Evolutionary conservation across 2,797 vertebrate genomes (phyloP).

Genomic region (Mallotus villosus): DNA sequence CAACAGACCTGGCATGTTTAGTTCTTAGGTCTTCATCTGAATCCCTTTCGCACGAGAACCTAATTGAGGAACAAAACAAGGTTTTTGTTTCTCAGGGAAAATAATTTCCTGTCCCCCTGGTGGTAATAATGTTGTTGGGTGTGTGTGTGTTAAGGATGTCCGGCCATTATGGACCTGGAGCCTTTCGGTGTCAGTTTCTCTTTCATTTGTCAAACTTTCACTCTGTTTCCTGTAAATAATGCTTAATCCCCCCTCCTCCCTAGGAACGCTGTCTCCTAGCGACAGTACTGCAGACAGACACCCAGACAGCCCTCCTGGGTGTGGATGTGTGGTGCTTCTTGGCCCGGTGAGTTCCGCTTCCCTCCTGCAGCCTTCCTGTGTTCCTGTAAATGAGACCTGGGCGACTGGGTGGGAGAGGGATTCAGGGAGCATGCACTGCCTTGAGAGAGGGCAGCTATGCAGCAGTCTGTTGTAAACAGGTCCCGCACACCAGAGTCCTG

Average conservation of each 20-base stretch:
- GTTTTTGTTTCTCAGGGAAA: neutral
- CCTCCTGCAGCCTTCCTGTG: no score
- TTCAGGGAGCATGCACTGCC: neutral
- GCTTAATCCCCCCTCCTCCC: neutral
- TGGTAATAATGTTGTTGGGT: no score
- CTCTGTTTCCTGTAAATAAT: neutral
- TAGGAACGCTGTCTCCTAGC: constrained; percentile 84
- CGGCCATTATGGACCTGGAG: neutral
- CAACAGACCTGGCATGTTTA: neutral
- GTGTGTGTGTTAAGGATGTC: constrained; percentile 31
- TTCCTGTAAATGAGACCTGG: neutral
- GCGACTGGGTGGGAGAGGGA: no score
- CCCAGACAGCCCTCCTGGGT: constrained; percentile 83
- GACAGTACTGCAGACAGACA: constrained; percentile 80
- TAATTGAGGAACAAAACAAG: neutral
- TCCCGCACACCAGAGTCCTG: neutral
- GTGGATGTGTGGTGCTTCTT: constrained; percentile 93
- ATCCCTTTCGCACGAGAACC: neutral
- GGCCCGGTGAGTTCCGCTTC: constrained; percentile 76
- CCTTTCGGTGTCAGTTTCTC: constrained; percentile 27
- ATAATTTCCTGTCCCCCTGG: neutral
- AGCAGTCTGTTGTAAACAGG: neutral
- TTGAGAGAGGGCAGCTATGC: neutral
- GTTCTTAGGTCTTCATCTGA: neutral
- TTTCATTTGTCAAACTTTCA: constrained; percentile 18